phyloP scores from a whole-genome alignment of 2,113 vertebrate species.

The Polypterus bichir region DNA sequence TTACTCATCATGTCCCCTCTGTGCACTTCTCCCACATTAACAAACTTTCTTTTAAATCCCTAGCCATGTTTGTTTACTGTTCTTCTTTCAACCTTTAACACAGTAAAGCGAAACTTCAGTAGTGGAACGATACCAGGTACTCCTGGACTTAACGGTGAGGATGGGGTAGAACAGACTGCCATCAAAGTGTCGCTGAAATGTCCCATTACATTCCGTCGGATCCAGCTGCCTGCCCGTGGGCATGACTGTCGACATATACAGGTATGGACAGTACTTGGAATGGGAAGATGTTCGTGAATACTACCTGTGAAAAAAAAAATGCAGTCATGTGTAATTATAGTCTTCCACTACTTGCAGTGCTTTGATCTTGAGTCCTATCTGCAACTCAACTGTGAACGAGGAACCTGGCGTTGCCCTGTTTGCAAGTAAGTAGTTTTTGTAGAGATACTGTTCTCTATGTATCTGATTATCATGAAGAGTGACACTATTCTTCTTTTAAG shows the following conservation, averaged over 20 bases:
- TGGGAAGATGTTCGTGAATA: neutral
- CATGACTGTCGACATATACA: conserved; percentile 92
- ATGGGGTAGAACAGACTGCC: conserved; percentile 86
- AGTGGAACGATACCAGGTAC: conserved; percentile 83
- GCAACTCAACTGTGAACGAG: conserved; percentile 62
- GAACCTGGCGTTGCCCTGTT: conserved; percentile 68
- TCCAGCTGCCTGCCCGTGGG: conserved; percentile 85
- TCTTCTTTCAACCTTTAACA: conserved; percentile 6
- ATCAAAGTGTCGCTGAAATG: conserved; percentile 95
- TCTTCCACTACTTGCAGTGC: conserved; percentile 41
- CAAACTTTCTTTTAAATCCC: no score
- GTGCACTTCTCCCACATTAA: neutral
- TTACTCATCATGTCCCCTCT: neutral
- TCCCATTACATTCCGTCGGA: conserved; percentile 89
- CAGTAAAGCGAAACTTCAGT: conserved; percentile 89
- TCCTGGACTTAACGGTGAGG: conserved; percentile 80
- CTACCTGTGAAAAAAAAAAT: neutral
- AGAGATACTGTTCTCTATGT: neutral
- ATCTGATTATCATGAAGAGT: no score
- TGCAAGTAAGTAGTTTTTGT: conserved; percentile 44
- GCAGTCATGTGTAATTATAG: neutral
- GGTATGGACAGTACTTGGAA: conserved; percentile 34
- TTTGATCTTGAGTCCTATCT: conserved; percentile 79
- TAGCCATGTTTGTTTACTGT: no score
- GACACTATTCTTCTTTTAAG: no score